Evolutionary conservation across 2,113 vertebrate species (phyloP), one percentile per base, ranked within the genome.

Genomic region (Podilymbus podiceps): DNA sequence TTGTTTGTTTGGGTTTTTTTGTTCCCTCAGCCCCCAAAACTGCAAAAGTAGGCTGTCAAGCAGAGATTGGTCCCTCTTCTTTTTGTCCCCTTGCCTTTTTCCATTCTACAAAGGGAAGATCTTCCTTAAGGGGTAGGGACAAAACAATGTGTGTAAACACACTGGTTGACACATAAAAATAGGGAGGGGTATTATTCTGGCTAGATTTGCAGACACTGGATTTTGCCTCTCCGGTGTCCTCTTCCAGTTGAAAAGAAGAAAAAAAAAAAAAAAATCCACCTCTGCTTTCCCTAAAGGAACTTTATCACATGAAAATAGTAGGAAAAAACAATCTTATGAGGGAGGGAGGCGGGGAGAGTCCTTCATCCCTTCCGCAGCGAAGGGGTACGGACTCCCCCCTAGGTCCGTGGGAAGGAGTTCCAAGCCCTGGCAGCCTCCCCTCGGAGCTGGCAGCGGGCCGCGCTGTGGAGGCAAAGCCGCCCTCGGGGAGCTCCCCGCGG

Each of bases 301-400:
- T 89, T 91, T 5, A 64, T 7, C 7, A 25, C 46, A 49, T 6
- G 4, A 56, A 60, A 78, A 38, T 1, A 60, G 23, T 16, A 76
- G 35, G 28, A 58, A 59, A 79, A 55, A 93, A 59, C 15, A 67
- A 5, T 28, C 40, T 47, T 35, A n/a, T 1, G 5, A 5, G 15
- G 18, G 3, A 17, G 6, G 19, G 8, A 35, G n/a, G 38, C n/a
- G n/a, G 38, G 31, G 44, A 49, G 15, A 5, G 0, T 46, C 4
- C 15, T 30, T 58, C 19, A 22, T 53, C 10, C 13, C 38, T 42
- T 52, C 25, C 28, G 2, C 16, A 12, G 31, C 0, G 2, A 42
- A 77, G 8, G n/a, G 15, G 3, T 33, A 28, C 84, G 15, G 18
- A 53, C 20, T 84, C 42, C n/a, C 14, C 10, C 59, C 7, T 5